A percentile compares a stretch with the other conserved stretches of the same genome.
These are phyloP conservation scores for Mycogona germanica DNA, from an alignment of 2,888 invertebrate genomes.

Conservation along the genomic window DNA sequence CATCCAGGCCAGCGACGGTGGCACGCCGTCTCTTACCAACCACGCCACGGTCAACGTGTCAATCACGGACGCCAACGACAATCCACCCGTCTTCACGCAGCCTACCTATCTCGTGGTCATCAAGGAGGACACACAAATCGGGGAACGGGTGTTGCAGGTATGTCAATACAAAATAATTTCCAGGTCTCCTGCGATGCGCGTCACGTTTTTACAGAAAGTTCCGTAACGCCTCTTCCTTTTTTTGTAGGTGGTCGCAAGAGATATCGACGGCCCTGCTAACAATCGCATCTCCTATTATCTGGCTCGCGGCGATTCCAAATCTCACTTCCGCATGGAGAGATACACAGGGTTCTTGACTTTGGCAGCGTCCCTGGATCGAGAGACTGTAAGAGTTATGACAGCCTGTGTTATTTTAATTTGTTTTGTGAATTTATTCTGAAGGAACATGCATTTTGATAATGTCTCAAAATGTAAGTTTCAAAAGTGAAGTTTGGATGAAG, in stretches of 20 bases:
- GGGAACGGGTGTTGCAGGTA: slow-evolving; percentile 53
- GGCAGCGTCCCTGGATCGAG: slow-evolving; percentile 61
- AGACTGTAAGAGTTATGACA: slow-evolving; percentile 54
- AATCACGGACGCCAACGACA: slow-evolving; percentile 75
- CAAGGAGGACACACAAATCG: slow-evolving; percentile 61
- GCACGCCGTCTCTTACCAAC: slow-evolving; percentile 75
- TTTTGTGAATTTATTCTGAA: not conserved
- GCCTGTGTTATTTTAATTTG: not conserved
- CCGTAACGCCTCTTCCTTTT: not conserved
- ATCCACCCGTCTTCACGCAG: slow-evolving; percentile 67
- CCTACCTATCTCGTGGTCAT: slow-evolving; percentile 60
- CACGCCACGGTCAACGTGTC: slow-evolving; percentile 77
- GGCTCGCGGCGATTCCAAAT: slow-evolving; percentile 57
- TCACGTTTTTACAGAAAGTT: not conserved
- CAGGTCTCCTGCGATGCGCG: slow-evolving; percentile 16
- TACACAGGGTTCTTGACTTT: slow-evolving; percentile 65
- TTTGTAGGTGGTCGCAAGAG: slow-evolving; percentile 56
- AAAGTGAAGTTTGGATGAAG: too few species aligned
- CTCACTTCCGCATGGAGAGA: slow-evolving; percentile 64
- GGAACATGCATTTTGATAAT: not conserved
- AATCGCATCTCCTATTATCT: slow-evolving; percentile 66
- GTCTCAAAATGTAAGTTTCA: not conserved
- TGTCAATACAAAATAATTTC: slow-evolving; percentile 23
- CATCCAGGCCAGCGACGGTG: slow-evolving; percentile 80
- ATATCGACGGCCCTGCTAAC: slow-evolving; percentile 70